Evolutionary conservation across 2,888 invertebrate genomes (phyloP).

Genomic region (Phanerotoma sp.): DNA sequence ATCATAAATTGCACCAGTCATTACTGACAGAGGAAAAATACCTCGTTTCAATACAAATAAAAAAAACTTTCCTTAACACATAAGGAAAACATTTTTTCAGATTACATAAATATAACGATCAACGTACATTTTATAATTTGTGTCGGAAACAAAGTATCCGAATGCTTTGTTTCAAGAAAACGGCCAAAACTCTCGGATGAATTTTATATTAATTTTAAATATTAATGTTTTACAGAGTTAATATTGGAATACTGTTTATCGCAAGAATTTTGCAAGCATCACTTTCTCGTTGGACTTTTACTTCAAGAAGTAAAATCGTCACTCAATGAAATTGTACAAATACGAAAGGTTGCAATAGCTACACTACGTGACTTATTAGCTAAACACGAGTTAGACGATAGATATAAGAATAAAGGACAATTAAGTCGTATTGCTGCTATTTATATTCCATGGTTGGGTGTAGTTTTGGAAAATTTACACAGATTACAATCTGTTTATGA

Average conservation of each 20-base stretch:
- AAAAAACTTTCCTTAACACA: too few species aligned
- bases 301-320: conserved; percentile 87
- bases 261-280: conserved; percentile 86
- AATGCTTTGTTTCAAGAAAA: too few species aligned
- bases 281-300: conserved; percentile 86
- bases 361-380: conserved; percentile 84
- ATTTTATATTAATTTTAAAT: neutral
- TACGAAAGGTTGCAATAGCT: conserved; percentile 76
- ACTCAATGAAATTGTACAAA: conserved; percentile 80
- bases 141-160: too few species aligned
- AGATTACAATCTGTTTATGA: conserved; percentile 61
- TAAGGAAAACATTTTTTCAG: too few species aligned
- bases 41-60: too few species aligned
- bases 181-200: too few species aligned
- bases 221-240: conserved; percentile 40
- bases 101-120: too few species aligned
- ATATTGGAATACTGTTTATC: conserved; percentile 67
- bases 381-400: conserved; percentile 92
- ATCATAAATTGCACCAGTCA: too few species aligned
- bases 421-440: conserved; percentile 82
- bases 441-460: conserved; percentile 88
- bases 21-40: too few species aligned
- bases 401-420: conserved; percentile 81
- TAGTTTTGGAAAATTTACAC: conserved; percentile 85
- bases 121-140: too few species aligned